phyloP scores from a whole-genome alignment of 2,797 vertebrate genomes.

The Notolabrus celidotus region DNA sequence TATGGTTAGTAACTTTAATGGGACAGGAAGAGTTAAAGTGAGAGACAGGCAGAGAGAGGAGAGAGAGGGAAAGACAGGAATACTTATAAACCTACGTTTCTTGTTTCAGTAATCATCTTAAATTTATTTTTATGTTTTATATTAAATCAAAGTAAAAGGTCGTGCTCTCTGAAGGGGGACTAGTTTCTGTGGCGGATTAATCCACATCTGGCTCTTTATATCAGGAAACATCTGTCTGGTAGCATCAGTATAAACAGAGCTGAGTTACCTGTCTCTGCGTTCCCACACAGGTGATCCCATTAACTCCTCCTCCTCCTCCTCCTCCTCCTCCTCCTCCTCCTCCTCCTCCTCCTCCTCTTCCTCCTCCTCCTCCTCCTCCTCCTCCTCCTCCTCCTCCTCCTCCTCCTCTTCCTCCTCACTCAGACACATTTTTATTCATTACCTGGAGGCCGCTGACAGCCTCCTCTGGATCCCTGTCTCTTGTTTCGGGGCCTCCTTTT shows the following conservation, averaged over 20 bases:
- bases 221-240: background rate
- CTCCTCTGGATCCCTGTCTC: background rate
- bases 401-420: constrained; percentile 4
- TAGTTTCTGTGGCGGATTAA: background rate
- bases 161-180: background rate
- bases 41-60: too few relatives aligned
- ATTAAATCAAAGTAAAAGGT: too few relatives aligned
- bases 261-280: constrained; percentile 3
- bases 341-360: constrained; percentile 2
- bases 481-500: constrained; percentile 1
- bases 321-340: constrained; percentile 6
- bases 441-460: constrained; percentile 30
- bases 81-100: too few relatives aligned
- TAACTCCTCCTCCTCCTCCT: too few relatives aligned
- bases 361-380: constrained; percentile 6
- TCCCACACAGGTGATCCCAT: constrained; percentile 4
- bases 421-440: constrained; percentile 39
- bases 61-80: too few relatives aligned
- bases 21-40: too few relatives aligned
- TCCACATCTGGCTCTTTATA: background rate
- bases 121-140: too few relatives aligned
- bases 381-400: constrained; percentile 3
- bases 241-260: background rate
- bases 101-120: too few relatives aligned
- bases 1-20: too few relatives aligned